Percentiles rank a stretch among this genome's conserved stretches.
Conservation (phyloP, 2,797 vertebrate genomes). For the Protosalanx chinensis region DNA sequence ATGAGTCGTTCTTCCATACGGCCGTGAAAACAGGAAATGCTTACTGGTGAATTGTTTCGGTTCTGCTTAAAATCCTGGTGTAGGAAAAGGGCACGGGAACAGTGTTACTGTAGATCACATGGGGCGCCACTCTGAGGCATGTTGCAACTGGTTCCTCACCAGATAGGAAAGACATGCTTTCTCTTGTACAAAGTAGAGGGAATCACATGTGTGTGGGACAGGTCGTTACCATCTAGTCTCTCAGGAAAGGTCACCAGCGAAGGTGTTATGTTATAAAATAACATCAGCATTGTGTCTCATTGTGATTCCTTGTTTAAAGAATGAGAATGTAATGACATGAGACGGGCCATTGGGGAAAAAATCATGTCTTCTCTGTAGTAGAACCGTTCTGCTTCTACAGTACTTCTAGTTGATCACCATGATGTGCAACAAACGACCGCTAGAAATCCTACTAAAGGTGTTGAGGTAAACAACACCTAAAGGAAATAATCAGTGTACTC, state of each 20-base stretch:
- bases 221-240: no score
- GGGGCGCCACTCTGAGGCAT: conserved; percentile 41
- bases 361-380: no score
- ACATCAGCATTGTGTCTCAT: no score
- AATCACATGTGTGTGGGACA: not conserved
- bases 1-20: not conserved
- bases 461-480: not conserved
- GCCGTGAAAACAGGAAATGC: not conserved
- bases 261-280: no score
- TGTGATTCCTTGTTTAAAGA: no score
- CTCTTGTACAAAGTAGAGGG: conserved; percentile 10
- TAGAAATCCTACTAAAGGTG: not conserved
- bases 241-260: no score
- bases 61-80: conserved; percentile 36
- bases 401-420: not conserved
- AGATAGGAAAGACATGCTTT: conserved; percentile 24
- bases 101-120: conserved; percentile 48
- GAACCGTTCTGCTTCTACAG: no score
- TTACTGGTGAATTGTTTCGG: conserved; percentile 27
- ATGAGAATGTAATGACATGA: no score
- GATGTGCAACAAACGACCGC: not conserved
- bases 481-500: not conserved
- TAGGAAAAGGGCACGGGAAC: conserved; percentile 28
- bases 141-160: conserved; percentile 44
- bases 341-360: no score